Evolutionary conservation across 2,888 invertebrate species (phyloP).

Genomic region (Camponotus fellah): DNA sequence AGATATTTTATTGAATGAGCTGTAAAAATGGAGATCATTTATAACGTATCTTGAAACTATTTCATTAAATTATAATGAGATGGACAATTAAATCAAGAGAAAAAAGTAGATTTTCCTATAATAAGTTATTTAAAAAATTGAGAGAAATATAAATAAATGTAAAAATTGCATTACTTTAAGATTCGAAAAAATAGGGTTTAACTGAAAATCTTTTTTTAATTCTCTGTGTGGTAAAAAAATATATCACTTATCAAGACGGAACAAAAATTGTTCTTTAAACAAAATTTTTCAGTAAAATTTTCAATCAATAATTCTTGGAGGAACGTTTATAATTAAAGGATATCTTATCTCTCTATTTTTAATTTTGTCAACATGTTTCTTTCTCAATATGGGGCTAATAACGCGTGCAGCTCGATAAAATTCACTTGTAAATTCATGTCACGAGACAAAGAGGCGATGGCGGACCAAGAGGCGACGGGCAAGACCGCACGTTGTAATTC

Average conservation of each 20-base stretch:
- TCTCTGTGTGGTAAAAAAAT: background rate
- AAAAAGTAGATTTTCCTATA: background rate
- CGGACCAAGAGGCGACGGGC: conserved; percentile 20
- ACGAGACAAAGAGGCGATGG: conserved; percentile 49
- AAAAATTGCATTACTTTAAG: background rate
- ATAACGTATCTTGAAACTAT: background rate
- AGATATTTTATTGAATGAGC: too few species aligned
- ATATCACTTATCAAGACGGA: background rate
- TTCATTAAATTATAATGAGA: background rate
- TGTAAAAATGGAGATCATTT: background rate
- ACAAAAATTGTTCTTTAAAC: background rate
- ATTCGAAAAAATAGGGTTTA: background rate
- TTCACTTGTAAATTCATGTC: conserved; percentile 58
- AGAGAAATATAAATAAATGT: background rate
- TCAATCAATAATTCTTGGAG: background rate
- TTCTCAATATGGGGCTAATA: conserved; percentile 23
- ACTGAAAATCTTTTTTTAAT: background rate
- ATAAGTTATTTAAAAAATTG: background rate
- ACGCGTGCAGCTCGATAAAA: conserved; percentile 36
- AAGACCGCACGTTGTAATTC: conserved; percentile 70
- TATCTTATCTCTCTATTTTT: background rate
- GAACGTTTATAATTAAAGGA: background rate
- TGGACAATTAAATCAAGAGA: background rate
- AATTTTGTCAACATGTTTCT: background rate
- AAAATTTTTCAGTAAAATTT: background rate